A percentile compares a stretch with the other conserved stretches of the same genome.
These are phyloP conservation scores for Hypselothyrea guttata DNA, from an alignment of 2,888 invertebrate genomes.

Conservation along the genomic window DNA sequence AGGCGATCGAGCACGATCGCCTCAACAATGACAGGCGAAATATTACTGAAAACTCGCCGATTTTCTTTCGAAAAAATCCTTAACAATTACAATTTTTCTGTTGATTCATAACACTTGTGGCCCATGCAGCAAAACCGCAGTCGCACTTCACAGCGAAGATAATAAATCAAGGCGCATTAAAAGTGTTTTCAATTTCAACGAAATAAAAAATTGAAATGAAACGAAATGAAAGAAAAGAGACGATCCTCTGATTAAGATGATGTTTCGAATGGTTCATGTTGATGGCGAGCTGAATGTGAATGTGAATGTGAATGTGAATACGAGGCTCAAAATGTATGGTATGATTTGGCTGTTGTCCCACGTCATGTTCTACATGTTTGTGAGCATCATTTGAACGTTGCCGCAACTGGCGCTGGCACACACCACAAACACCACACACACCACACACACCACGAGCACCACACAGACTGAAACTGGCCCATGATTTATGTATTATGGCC, in stretches of 20 bases:
- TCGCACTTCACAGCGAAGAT: conserved; percentile 49
- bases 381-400: conserved; percentile 63
- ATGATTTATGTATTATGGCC: conserved; percentile 69
- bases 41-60: conserved; percentile 37
- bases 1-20: conserved; percentile 40
- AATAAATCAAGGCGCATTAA: conserved; percentile 73
- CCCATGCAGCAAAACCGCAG: conserved; percentile 33
- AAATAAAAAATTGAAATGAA: conserved; percentile 18
- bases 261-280: conserved; percentile 55
- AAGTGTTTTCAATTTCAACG: conserved; percentile 69
- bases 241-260: conserved; percentile 54
- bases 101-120: conserved; percentile 64
- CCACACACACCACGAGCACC: background rate
- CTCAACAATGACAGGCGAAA: conserved; percentile 50
- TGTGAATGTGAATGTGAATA: conserved; percentile 24
- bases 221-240: conserved; percentile 25
- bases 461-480: conserved; percentile 47
- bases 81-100: conserved; percentile 46
- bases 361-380: conserved; percentile 70
- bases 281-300: conserved; percentile 18
- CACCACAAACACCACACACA: conserved; percentile 9
- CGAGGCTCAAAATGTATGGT: conserved; percentile 36
- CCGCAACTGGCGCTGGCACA: conserved; percentile 36
- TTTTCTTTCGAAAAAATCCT: conserved; percentile 66
- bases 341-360: conserved; percentile 59